Percentiles rank a stretch among this genome's conserved stretches.
Evolutionary conservation across 1,140 invertebrate species (phyloP).

Genomic region (Lasaia peninsularis): DNA sequence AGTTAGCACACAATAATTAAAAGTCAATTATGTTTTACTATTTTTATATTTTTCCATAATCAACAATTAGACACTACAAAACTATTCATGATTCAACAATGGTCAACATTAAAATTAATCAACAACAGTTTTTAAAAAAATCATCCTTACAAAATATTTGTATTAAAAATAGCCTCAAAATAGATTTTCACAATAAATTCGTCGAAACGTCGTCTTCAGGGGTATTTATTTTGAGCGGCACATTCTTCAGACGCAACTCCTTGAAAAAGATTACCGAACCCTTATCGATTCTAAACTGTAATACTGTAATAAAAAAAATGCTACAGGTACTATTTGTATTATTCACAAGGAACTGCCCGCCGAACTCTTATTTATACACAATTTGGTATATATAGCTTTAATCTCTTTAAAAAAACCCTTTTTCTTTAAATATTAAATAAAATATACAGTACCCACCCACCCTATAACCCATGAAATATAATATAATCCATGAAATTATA

Average conservation of each 20-base stretch:
- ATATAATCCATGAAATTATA: too few relatives aligned
- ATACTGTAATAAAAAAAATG: slow-evolving; percentile 60
- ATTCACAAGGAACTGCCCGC: neutral
- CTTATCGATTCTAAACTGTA: slow-evolving; percentile 66
- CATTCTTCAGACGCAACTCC: slow-evolving; percentile 36
- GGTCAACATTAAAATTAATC: slow-evolving; percentile 24
- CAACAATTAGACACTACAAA: slow-evolving; percentile 28
- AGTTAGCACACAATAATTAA: neutral
- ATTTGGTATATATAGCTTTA: too few relatives aligned
- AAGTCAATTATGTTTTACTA: slow-evolving; percentile 24
- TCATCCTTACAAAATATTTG: slow-evolving; percentile 12
- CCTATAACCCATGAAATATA: too few relatives aligned
- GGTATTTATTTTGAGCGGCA: slow-evolving; percentile 16
- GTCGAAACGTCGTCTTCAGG: slow-evolving; percentile 25
- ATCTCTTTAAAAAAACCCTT: too few relatives aligned
- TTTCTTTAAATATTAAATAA: too few relatives aligned
- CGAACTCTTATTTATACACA: neutral
- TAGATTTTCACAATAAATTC: slow-evolving; percentile 27
- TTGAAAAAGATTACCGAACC: slow-evolving; percentile 64
- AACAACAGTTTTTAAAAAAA: slow-evolving; percentile 21
- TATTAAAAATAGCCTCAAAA: slow-evolving; percentile 1
- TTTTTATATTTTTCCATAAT: slow-evolving; percentile 23
- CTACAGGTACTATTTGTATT: slow-evolving; percentile 6
- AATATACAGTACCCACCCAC: too few relatives aligned
- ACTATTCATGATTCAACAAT: slow-evolving; percentile 25